Evolutionary conservation across 2,797 vertebrate species (phyloP).

Genomic region (Echiichthys vipera): DNA sequence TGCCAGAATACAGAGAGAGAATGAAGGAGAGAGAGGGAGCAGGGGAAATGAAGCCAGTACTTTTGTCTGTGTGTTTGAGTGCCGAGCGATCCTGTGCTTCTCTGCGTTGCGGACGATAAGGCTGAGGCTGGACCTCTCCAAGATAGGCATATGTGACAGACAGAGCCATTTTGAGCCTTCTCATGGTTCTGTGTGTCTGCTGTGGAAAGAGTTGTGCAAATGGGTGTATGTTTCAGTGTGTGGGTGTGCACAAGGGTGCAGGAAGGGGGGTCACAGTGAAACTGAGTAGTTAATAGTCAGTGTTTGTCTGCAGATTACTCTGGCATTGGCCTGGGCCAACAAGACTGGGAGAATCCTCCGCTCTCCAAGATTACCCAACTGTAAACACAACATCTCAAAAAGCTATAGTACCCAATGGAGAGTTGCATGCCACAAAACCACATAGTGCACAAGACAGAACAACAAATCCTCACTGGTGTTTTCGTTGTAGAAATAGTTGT

Average conservation of each 20-base stretch:
- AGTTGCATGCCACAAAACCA: slow-evolving; percentile 27
- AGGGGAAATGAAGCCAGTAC: slow-evolving; percentile 54
- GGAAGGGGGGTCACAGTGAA: slow-evolving; percentile 45
- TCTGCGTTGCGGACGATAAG: slow-evolving; percentile 47
- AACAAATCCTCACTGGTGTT: slow-evolving; percentile 10
- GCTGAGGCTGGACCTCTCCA: slow-evolving; percentile 30
- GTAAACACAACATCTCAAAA: slow-evolving; percentile 54
- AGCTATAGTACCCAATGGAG: slow-evolving; percentile 30
- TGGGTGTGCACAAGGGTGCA: slow-evolving; percentile 28
- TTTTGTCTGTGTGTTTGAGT: slow-evolving; percentile 61
- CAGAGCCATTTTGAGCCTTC: slow-evolving; percentile 28
- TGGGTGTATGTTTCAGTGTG: slow-evolving; percentile 42
- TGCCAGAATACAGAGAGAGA: slow-evolving; percentile 72
- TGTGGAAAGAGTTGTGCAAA: slow-evolving; percentile 56
- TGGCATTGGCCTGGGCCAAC: slow-evolving; percentile 50
- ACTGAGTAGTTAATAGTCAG: slow-evolving; percentile 62
- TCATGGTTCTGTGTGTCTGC: slow-evolving; percentile 8
- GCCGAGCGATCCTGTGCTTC: slow-evolving; percentile 45
- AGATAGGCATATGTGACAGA: slow-evolving; percentile 34
- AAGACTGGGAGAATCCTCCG: slow-evolving; percentile 58
- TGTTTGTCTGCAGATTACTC: slow-evolving; percentile 59
- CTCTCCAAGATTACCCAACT: slow-evolving; percentile 66
- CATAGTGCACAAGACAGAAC: slow-evolving; percentile 15
- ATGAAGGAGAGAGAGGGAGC: slow-evolving; percentile 35
- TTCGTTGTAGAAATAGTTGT: slow-evolving; percentile 37